Evolutionary conservation across 2,797 vertebrate species (phyloP), one percentile per base, ranked within the genome.

Genomic region (Aulostomus chinensis): DNA sequence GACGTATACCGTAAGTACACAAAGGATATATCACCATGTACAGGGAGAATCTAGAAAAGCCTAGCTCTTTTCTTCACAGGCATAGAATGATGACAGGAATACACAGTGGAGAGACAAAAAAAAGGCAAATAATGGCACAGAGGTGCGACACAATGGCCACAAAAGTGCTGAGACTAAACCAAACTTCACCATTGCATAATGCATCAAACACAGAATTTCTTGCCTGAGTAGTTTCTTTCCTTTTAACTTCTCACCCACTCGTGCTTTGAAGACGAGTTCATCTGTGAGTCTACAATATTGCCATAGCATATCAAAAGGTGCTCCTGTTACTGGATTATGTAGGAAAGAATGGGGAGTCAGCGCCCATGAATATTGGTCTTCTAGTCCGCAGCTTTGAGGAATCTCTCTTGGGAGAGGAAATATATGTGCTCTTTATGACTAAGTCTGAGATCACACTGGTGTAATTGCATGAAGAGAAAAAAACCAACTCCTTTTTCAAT

Each of bases 261-360:
- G 38, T 47, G n/a, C n/a, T 68, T 57, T 55, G 10, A 36, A 39
- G 18, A 64, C 30, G 13, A 65, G 68, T 61, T 37, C 47, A 57
- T 58, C 17, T 2, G 15, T 39, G 35, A 43, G 26, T 17, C 30
- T 55, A 61, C 46, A 64, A 17, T 47, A 31, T 35, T 50, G 30
- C 65, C 56, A 43, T 20, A 66, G 40, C 39, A 59, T 52, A 64
- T 72, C 26, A 65, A 54, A 80, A 20, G 33, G 31, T 26, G 18
- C 31, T 22, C 29, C 25, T 43, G 11, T 45, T 45, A 25, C 13
- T 34, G 7, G 26, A 54, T 66, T 36, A 50, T 58, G 35, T 53
- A 17, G 2, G 24, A 30, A 48, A 65, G 36, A 67, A 74, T 52
- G 38, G n/a, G 18, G 4, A n/a, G n/a, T n/a, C n/a, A 26, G 7